A percentile compares a stretch with the other conserved stretches of the same genome.
Evolutionary conservation across 2,888 invertebrate species (phyloP).

Genomic region (Ormyrus thymus): DNA sequence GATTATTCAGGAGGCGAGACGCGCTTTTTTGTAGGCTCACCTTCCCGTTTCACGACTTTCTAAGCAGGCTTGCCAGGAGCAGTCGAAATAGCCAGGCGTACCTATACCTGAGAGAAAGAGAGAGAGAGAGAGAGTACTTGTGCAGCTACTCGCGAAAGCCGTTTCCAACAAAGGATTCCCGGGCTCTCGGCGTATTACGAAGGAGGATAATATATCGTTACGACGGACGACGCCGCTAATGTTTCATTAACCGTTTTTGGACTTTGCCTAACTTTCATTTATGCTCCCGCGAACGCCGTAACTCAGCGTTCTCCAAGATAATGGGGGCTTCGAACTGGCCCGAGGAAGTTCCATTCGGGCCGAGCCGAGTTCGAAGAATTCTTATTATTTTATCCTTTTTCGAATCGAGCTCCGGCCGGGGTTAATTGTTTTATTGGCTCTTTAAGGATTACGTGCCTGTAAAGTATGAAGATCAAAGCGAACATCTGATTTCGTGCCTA

Average conservation of each 20-base stretch:
- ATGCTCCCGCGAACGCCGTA: slow-evolving; percentile 32
- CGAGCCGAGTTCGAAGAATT: slow-evolving; percentile 10
- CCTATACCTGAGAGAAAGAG: too few relatives aligned
- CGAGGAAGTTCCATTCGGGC: slow-evolving; percentile 30
- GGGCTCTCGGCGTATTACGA: slow-evolving; percentile 12
- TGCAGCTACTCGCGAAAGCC: not conserved
- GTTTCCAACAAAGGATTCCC: slow-evolving; percentile 42
- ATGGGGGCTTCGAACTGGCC: slow-evolving; percentile 41
- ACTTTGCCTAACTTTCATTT: slow-evolving; percentile 49
- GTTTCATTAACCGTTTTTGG: slow-evolving; percentile 55
- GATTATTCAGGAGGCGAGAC: not conserved
- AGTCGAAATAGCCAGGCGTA: too few relatives aligned
- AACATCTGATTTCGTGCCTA: not conserved
- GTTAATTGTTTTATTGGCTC: slow-evolving; percentile 14
- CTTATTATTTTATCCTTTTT: not conserved
- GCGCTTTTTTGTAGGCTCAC: too few relatives aligned
- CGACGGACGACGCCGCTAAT: slow-evolving; percentile 44
- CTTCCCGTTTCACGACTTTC: too few relatives aligned
- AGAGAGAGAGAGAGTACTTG: too few relatives aligned
- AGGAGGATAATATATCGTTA: slow-evolving; percentile 43
- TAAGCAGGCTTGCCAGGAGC: too few relatives aligned
- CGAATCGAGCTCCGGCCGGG: not conserved
- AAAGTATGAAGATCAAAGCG: not conserved
- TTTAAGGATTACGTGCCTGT: not conserved
- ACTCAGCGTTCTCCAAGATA: slow-evolving; percentile 35